Evolutionary conservation across 2,113 vertebrate species (phyloP), one percentile per base, ranked within the genome.

Genomic region (Colossoma macropomum): DNA sequence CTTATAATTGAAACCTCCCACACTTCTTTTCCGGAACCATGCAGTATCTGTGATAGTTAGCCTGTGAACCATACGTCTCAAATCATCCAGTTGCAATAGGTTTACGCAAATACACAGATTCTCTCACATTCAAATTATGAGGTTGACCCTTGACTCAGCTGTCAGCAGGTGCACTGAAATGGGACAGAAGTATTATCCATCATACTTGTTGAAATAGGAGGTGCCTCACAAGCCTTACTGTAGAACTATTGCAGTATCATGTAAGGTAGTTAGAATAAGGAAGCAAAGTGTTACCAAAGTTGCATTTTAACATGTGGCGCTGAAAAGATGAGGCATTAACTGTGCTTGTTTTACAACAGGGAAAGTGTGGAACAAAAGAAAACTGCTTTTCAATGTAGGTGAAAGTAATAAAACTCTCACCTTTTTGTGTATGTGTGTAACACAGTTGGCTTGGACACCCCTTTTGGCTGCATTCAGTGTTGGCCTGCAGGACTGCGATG

Each of bases 401-500:
- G 70, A 63, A 54, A 13, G 32, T 21, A 48, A 74, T 1, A 52
- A 52, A 17, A 2, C 17, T 3, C 19, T 2, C 52, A 21, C n/a
- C 7, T 63, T 52, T 54, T 50, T 34, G 6, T 34, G 28, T 21
- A 9, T 50, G 28, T 21, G 27, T 62, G 52, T 3, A 30, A 25
- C 87, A n/a, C 80, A 99, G 98, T 91, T 99, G 88, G 97, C 97
- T 0, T 99, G 98, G 98, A 99, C 98, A 0, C 98, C 98, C 0
- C 72, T 99, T 75, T 88, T 99, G 89, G 98, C 98, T 72, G 98
- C 98, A 0, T 99, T 98, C 84, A 99, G 98, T 0, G 96, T 99
- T 12, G 98, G 98, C 0, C 92, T 99, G 77, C 98, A 99, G 93
- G 97, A 99, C 91, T 99, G 98, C 54, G 98, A 99, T 0, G 98